A percentile compares a stretch with the other conserved stretches of the same genome.
These are phyloP conservation scores for Anguilla japonica DNA, from an alignment of 2,113 vertebrate genomes.

Conservation along the genomic window DNA sequence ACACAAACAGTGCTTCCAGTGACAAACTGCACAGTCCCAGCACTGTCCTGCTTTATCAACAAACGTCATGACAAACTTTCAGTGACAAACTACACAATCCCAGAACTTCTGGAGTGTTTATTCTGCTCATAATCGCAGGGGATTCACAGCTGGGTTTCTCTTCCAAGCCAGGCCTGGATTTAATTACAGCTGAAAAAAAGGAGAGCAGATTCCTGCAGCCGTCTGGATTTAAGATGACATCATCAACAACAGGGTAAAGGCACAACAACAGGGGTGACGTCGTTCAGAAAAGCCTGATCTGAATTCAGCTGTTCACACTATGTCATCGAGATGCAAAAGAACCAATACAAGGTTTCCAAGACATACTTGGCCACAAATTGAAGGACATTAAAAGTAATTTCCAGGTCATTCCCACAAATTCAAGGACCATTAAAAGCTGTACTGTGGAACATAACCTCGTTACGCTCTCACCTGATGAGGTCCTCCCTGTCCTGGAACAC, in stretches of 20 bases:
- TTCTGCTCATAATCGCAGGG: background rate
- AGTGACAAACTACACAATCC: too few species aligned
- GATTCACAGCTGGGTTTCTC: background rate
- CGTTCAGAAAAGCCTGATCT: background rate
- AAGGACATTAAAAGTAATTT: too few species aligned
- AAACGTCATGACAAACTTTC: too few species aligned
- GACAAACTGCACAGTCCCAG: too few species aligned
- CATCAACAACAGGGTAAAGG: background rate
- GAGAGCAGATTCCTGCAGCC: background rate
- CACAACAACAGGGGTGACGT: background rate
- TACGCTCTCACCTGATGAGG: constrained; percentile 77
- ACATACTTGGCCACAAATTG: too few species aligned
- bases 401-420: too few species aligned
- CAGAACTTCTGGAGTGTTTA: background rate
- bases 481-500: constrained; percentile 89
- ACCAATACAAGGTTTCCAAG: too few species aligned
- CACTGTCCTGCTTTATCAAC: too few species aligned
- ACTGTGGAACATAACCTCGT: too few species aligned
- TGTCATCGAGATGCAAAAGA: background rate
- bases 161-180: background rate
- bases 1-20: too few species aligned
- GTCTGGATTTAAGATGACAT: background rate
- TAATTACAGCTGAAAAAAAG: background rate
- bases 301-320: background rate
- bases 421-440: too few species aligned